These are phyloP conservation scores for Nycticebus coucang DNA, from an alignment of 2,113 vertebrate genomes.

Conservation along the genomic window DNA sequence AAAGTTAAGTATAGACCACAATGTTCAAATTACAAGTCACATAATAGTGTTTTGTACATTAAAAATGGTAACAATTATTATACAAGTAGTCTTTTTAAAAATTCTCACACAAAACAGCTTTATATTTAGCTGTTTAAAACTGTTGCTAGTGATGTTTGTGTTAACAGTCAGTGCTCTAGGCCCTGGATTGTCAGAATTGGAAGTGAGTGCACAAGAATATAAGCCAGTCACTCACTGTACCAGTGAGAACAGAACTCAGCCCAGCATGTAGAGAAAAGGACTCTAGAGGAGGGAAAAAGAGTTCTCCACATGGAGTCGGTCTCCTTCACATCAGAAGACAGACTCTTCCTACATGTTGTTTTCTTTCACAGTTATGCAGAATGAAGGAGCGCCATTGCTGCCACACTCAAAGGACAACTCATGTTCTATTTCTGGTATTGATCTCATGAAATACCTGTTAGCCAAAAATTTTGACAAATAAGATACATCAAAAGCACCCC, in stretches of 20 bases:
- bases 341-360: neutral
- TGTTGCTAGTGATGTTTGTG: neutral
- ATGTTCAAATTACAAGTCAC: slow-evolving; percentile 31
- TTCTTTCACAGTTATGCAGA: neutral
- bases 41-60: neutral
- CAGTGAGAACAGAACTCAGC: neutral
- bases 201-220: neutral
- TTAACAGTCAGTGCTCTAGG: neutral
- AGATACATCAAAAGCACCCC: slow-evolving; percentile 29
- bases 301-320: neutral
- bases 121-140: slow-evolving; percentile 22
- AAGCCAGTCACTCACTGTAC: neutral
- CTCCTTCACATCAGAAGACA: neutral
- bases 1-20: neutral
- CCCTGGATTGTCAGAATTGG: neutral
- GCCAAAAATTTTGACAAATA: neutral
- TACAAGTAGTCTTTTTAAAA: neutral
- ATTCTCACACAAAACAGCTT: neutral
- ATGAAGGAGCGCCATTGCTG: neutral
- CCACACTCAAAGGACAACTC: neutral
- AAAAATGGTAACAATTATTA: neutral
- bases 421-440: neutral
- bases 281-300: neutral
- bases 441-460: slow-evolving; percentile 32
- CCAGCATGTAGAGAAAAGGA: neutral